Evolutionary conservation across 2,113 vertebrate genomes (phyloP), one percentile per base, ranked within the genome.

Genomic region (Nestor notabilis): DNA sequence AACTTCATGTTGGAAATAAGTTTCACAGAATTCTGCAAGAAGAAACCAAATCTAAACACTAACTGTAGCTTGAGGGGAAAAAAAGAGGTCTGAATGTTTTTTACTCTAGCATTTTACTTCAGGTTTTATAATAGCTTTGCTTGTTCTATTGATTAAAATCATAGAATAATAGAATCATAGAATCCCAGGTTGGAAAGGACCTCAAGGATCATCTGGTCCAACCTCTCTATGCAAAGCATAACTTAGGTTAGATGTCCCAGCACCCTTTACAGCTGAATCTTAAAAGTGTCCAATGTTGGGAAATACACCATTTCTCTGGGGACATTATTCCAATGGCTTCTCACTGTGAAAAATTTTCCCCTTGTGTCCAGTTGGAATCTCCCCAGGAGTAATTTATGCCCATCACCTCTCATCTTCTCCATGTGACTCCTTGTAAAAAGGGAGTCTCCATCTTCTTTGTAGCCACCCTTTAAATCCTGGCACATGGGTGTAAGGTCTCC

Each of bases 21-120:
- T 76, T 92, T 95, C 37, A 60, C 11, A 80, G 53, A 83, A 77
- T 49, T 65, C 43, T 79, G 3, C 17, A 64, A 44, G 33, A 81
- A 72, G 13, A 78, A 89, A 37, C 7, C 5, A 60, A 78, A 55
- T 33, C 11, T 61, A 29, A 91, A 44, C 21, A 29, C 7, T 39
- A 35, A 75, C 17, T 71, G 9, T 21, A 20, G 7, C 25, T 53
- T 63, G 20, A 84, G 65, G 55, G 65, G 70, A 82, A 55, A 29
- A 44, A 68, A 25, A 4, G 6, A 75, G 3, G 75, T 1, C 0
- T 1, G 11, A 53, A 79, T 19, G 10, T 1, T 56, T 76, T 74
- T 64, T 75, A 17, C 3, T 58, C 2, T 20, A 84, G 4, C 13
- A 50, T 79, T 83, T 89, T 79, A 61, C 21, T 65, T 0, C 0